Evolutionary conservation across 2,113 vertebrate species (phyloP).

Genomic region (Pachycephala philippinensis): DNA sequence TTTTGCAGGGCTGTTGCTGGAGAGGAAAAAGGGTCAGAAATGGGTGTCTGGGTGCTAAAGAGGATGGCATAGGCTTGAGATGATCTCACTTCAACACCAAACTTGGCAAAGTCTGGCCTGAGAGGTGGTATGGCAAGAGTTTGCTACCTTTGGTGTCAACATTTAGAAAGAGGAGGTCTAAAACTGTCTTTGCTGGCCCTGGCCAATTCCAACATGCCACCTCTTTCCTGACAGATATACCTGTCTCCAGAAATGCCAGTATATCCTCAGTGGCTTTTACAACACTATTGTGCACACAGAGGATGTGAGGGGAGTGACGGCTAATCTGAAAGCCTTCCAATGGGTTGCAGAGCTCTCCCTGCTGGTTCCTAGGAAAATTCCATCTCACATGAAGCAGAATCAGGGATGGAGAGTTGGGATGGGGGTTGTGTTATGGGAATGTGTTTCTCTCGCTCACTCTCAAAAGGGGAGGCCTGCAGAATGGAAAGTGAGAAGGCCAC

Average conservation of each 20-base stretch:
- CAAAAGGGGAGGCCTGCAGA: neutral
- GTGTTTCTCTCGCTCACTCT: neutral
- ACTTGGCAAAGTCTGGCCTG: neutral
- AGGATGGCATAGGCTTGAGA: neutral
- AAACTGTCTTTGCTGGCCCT: neutral
- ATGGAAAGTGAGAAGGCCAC: neutral
- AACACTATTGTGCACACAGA: neutral
- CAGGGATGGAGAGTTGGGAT: neutral
- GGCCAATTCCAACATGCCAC: neutral
- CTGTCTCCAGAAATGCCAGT: neutral
- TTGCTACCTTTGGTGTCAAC: neutral
- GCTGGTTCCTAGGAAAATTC: neutral
- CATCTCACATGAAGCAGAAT: neutral
- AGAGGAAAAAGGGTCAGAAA: neutral
- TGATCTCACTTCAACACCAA: conserved; percentile 1
- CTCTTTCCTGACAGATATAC: neutral
- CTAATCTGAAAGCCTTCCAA: neutral
- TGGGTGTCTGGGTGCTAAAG: conserved; percentile 7
- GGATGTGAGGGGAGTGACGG: neutral
- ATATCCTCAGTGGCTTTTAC: neutral
- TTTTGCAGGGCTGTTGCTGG: neutral
- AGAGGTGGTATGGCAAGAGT: neutral
- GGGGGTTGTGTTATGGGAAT: neutral
- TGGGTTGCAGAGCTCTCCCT: neutral
- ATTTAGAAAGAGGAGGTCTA: neutral